Evolutionary conservation across 2,888 invertebrate genomes (phyloP), one percentile per base, ranked within the genome.

Genomic region (Leucozona laternaria): DNA sequence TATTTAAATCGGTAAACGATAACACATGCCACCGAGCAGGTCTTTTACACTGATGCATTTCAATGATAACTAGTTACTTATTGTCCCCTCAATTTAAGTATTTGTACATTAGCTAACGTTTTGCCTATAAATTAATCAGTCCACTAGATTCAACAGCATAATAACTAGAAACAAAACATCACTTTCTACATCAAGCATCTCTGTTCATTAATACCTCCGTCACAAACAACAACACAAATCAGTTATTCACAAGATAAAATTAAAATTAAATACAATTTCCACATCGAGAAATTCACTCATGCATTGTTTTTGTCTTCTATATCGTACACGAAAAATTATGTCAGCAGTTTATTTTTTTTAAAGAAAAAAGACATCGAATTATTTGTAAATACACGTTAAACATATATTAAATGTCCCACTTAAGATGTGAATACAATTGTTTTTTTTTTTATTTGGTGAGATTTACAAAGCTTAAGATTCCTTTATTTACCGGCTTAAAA

Each of bases 321-420:
- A 50, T 17, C 20, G 2, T 22, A 53, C 15, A 15, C 25, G 22
- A 13, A 50, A 48, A 25, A 15, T 25, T 5, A 8, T 53, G 3
- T n/a, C 15, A 25, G 11, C 25, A 15, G 2, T 48, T 8, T 50
- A 11, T 22, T 28, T 25, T 53, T 50, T 25, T 53, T n/a, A 72
- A 43, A 53, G 53, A 78, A 66, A 82, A 81, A 82, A 82, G 66
- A 43, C 78, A 25, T 22, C n/a, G 34, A n/a, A 13, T n/a, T 62
- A 62, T 70, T 75, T 73, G 72, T 73, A 64, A 83, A 79, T 83
- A 83, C 83, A 83, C 68, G 79, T 20, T 70, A 79, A 73, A 79
- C 73, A 79, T 83, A 83, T 83, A 83, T 79, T 79, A 31, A 58
- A 68, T 75, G 68, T 45, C 68, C 83, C 79, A 70, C 73, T 73